phyloP scores from a whole-genome alignment of 2,113 vertebrate genomes.

The Lepisosteus oculatus region DNA sequence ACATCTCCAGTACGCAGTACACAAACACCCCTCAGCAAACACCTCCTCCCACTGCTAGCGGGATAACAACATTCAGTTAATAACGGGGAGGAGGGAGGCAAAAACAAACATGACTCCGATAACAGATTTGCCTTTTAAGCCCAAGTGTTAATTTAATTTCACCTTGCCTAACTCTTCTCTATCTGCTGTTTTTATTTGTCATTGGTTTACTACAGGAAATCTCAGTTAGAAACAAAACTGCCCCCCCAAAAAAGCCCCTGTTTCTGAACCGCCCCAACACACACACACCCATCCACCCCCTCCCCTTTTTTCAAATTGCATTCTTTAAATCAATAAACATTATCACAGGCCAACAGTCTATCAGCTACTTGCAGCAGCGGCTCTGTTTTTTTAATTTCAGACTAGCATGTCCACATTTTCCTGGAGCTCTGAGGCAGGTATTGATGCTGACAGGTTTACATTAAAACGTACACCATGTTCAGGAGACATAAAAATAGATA shows the following conservation, averaged over 20 bases:
- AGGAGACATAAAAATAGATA: no score
- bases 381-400: slow-evolving; percentile 56
- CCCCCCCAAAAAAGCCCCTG: slow-evolving; percentile 34
- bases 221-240: slow-evolving; percentile 11
- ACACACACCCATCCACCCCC: slow-evolving; percentile 25
- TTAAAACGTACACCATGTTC: slow-evolving; percentile 21
- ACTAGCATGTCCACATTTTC: slow-evolving; percentile 53
- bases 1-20: slow-evolving; percentile 24
- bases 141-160: slow-evolving; percentile 34
- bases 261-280: slow-evolving; percentile 3
- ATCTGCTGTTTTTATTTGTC: neutral
- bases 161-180: slow-evolving; percentile 5
- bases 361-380: slow-evolving; percentile 55
- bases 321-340: slow-evolving; percentile 69
- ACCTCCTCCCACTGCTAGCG: slow-evolving; percentile 48
- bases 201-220: neutral
- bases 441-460: slow-evolving; percentile 34
- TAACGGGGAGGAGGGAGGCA: slow-evolving; percentile 28
- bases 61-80: slow-evolving; percentile 39
- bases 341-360: slow-evolving; percentile 68
- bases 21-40: slow-evolving; percentile 49
- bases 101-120: slow-evolving; percentile 50
- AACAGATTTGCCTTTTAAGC: slow-evolving; percentile 46
- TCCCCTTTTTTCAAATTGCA: slow-evolving; percentile 28
- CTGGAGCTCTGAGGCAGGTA: slow-evolving; percentile 32